Percentiles rank a stretch among this genome's conserved stretches.
Evolutionary conservation across 2,888 invertebrate species (phyloP).

Genomic region (Orthosia cruda): DNA sequence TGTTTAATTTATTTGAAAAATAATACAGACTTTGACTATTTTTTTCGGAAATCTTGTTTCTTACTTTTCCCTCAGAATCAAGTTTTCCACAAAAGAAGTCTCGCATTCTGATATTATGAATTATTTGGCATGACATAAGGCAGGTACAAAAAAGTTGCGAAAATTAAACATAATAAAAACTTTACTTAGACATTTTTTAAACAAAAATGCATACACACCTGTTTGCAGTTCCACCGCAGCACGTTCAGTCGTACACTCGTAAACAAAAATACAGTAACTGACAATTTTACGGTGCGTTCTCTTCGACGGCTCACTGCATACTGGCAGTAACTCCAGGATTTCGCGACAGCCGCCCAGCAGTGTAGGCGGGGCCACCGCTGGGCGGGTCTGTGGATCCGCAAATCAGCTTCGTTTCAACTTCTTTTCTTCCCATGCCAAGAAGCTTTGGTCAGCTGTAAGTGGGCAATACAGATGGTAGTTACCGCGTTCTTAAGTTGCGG

Average conservation of each 20-base stretch:
- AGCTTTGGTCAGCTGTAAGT: conserved; percentile 77
- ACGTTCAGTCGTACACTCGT: conserved; percentile 65
- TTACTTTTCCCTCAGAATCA: background rate
- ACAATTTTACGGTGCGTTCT: conserved; percentile 62
- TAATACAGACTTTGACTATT: too few species aligned
- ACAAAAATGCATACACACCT: conserved; percentile 52
- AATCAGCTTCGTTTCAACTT: conserved; percentile 84
- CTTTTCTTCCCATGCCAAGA: conserved; percentile 84
- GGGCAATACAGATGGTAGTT: conserved; percentile 75
- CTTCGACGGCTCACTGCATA: conserved; percentile 70
- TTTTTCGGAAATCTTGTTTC: background rate
- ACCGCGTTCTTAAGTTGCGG: conserved; percentile 71
- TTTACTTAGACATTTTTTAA: too few species aligned
- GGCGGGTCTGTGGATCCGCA: conserved; percentile 83
- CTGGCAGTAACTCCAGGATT: conserved; percentile 73
- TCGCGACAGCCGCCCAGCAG: conserved; percentile 79
- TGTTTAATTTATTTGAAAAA: background rate
- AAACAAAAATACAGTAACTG: conserved; percentile 61
- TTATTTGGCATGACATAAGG: background rate
- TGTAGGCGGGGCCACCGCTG: conserved; percentile 84
- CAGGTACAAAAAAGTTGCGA: background rate
- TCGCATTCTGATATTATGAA: background rate
- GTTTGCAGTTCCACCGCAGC: conserved; percentile 34
- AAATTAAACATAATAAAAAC: background rate
- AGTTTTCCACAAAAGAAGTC: background rate